Evolutionary conservation across 2,113 vertebrate species (phyloP), one percentile per base, ranked within the genome.

Genomic region (Trichechus manatus): DNA sequence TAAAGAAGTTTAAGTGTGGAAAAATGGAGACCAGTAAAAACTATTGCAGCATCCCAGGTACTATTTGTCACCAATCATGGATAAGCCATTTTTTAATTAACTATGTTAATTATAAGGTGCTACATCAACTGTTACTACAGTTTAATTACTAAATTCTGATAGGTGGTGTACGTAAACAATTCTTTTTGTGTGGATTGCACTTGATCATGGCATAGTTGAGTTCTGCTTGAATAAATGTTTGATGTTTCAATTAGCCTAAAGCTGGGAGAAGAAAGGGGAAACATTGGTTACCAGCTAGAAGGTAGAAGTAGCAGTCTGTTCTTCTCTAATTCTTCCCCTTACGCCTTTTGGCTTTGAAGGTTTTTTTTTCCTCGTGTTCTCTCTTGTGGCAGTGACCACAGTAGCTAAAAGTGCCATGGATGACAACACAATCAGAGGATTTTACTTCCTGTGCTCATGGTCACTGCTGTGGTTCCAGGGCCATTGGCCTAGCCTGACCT

Each of bases 91-190:
- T 84, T 53, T 8, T 75, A 92, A 93, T 19, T 11, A 79, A 68
- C 29, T 23, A 6, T 94, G 42, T 72, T 70, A 94, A 91, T 72
- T 79, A 79, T 78, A 91, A 74, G 39, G 31, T 68, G 68, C 11
- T 80, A 13, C 36, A 61, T 85, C 53, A 56, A 56, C 53, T 56
- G 4, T 77, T 85, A 11, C 39, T 93, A 64, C 9, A 59, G 14
- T 56, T 80, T 86, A 74, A 47, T 94, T 92, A 91, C 29, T 70
- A 75, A 83, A 82, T 93, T 91, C 36, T 91, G 6, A 85, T 47
- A 33, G 75, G 63, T 94, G 33, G 17, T 81, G 4, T 80, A 85
- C 92, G 25, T 80, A 90, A 95, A 36, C 44, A 84, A 80, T 91
- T 80, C 42, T 78, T 85, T 83, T 80, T 87, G 50, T 84, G 39